phyloP scores from a whole-genome alignment of 2,888 invertebrate species.

The Athalia rosae region DNA sequence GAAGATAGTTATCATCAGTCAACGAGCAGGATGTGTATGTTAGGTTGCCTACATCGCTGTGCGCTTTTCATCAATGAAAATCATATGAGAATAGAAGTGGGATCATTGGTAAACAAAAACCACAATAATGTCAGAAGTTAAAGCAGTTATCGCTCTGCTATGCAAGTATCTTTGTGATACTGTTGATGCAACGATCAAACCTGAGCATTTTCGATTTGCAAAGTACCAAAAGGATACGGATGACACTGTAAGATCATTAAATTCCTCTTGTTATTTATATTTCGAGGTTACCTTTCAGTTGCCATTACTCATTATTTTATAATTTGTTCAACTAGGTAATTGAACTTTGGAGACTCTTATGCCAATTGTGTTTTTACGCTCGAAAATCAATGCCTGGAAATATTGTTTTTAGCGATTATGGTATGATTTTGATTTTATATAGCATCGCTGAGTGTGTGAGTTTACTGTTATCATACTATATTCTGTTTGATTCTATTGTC shows the following conservation, averaged over 20 bases:
- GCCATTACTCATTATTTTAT: slow-evolving; percentile 16
- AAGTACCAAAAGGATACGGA: slow-evolving; percentile 66
- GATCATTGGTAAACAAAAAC: not conserved
- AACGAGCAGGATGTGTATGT: too few relatives aligned
- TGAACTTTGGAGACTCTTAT: slow-evolving; percentile 63
- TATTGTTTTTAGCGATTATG: slow-evolving; percentile 55
- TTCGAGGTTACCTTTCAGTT: slow-evolving; percentile 48
- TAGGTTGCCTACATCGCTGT: too few relatives aligned
- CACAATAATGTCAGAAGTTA: slow-evolving; percentile 66
- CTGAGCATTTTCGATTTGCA: slow-evolving; percentile 69
- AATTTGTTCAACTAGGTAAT: slow-evolving; percentile 51
- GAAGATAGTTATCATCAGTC: too few relatives aligned
- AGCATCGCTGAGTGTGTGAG: not conserved
- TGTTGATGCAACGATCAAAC: slow-evolving; percentile 61
- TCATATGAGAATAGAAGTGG: too few relatives aligned
- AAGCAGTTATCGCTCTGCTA: slow-evolving; percentile 65
- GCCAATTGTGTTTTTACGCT: slow-evolving; percentile 56
- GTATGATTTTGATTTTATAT: slow-evolving; percentile 48
- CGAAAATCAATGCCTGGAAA: slow-evolving; percentile 51
- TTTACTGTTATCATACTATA: too few relatives aligned
- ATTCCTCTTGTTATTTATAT: slow-evolving; percentile 15
- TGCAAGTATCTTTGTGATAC: slow-evolving; percentile 68
- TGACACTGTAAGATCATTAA: slow-evolving; percentile 64
- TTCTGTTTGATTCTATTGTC: too few relatives aligned
- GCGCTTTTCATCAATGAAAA: too few relatives aligned